Conservation (phyloP, 2,113 vertebrate genomes). For the Lasiurus cinereus region DNA sequence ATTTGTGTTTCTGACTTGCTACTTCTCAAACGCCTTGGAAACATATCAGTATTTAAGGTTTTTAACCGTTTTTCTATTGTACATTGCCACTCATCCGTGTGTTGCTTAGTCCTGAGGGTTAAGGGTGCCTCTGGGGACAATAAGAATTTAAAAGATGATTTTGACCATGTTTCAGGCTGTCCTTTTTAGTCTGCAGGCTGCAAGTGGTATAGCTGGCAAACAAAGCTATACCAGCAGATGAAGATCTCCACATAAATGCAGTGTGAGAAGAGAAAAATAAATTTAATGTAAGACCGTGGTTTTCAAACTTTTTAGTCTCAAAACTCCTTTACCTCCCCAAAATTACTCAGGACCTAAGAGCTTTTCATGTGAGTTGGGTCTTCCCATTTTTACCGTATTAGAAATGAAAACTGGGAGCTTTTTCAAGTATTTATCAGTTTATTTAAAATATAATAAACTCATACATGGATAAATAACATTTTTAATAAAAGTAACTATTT, state of each 20-base stretch:
- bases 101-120: background rate
- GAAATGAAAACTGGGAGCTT: slow-evolving; percentile 40
- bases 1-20: background rate
- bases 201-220: background rate
- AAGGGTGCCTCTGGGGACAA: background rate
- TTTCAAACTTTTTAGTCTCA: slow-evolving; percentile 41
- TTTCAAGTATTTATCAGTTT: background rate
- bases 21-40: background rate
- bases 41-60: background rate
- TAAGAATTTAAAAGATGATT: slow-evolving; percentile 17
- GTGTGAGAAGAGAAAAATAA: slow-evolving; percentile 16
- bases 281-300: background rate
- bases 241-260: background rate
- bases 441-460: slow-evolving; percentile 27
- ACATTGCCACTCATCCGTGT: background rate
- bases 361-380: slow-evolving; percentile 35
- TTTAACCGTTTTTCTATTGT: background rate
- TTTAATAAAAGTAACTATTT: slow-evolving; percentile 35
- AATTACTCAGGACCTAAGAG: background rate
- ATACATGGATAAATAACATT: background rate
- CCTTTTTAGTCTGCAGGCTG: slow-evolving; percentile 19
- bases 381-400: slow-evolving; percentile 38
- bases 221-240: background rate
- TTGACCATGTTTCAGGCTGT: slow-evolving; percentile 8
- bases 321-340: background rate